A percentile compares a stretch with the other conserved stretches of the same genome.
These are phyloP conservation scores for Chiloscyllium plagiosum DNA, from an alignment of 2,113 vertebrate genomes.

Conservation along the genomic window DNA sequence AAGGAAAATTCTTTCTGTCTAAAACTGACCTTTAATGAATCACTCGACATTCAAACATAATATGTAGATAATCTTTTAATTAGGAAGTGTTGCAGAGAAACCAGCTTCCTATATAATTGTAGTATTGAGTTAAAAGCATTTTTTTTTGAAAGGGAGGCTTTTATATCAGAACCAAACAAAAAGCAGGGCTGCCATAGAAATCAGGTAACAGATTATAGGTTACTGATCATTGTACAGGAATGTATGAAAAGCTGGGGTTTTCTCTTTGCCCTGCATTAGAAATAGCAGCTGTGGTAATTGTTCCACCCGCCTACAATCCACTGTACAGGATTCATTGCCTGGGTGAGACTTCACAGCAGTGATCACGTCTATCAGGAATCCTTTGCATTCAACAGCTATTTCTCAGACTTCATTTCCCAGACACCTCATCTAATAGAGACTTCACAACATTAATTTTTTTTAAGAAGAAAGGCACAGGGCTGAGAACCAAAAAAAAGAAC, in stretches of 20 bases:
- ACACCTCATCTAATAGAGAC: conserved; percentile 10
- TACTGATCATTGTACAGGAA: conserved; percentile 32
- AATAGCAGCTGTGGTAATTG: conserved; percentile 29
- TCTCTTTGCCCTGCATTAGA: background rate
- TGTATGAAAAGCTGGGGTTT: background rate
- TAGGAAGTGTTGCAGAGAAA: background rate
- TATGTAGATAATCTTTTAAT: background rate
- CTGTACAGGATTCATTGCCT: conserved; percentile 12
- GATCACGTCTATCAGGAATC: background rate
- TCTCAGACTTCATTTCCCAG: conserved; percentile 6
- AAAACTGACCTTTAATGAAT: conserved; percentile 6
- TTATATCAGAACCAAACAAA: conserved; percentile 12
- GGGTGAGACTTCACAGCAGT: conserved; percentile 6
- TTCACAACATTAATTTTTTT: conserved; percentile 10
- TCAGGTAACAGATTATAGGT: conserved; percentile 27
- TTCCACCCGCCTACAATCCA: conserved; percentile 32
- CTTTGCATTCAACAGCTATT: background rate
- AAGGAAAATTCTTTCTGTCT: background rate
- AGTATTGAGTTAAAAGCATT: conserved; percentile 8
- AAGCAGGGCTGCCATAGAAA: background rate
- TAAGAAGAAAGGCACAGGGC: background rate
- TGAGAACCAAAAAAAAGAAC: background rate
- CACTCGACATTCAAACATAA: background rate
- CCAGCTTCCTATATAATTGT: conserved; percentile 25
- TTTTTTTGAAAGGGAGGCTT: background rate